phyloP scores from a whole-genome alignment of 1,140 invertebrate species.

The Zaprionus inermis region DNA sequence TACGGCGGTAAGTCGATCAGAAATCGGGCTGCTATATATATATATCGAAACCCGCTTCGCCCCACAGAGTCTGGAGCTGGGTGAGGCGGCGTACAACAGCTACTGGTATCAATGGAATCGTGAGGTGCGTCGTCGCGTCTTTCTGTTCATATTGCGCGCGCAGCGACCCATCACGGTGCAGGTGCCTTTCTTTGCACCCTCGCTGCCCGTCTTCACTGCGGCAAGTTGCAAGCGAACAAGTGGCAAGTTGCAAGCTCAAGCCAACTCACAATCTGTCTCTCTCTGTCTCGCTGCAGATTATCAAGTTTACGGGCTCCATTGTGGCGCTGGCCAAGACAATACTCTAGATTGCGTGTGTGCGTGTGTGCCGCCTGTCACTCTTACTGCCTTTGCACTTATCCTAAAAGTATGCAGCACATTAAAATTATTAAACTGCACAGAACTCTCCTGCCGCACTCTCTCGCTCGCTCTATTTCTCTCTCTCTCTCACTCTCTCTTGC shows the following conservation, averaged over 20 bases:
- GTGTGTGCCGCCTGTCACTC: slow-evolving; percentile 20
- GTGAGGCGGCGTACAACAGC: slow-evolving; percentile 58
- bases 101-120: slow-evolving; percentile 60
- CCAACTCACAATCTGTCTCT: neutral
- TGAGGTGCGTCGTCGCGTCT: slow-evolving; percentile 50
- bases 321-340: slow-evolving; percentile 71
- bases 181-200: slow-evolving; percentile 64
- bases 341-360: slow-evolving; percentile 32
- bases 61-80: slow-evolving; percentile 54
- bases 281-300: slow-evolving; percentile 32
- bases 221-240: slow-evolving; percentile 29
- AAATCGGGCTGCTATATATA: neutral
- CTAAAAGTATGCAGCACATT: slow-evolving; percentile 50
- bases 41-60: neutral
- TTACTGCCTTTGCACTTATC: slow-evolving; percentile 11
- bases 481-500: neutral
- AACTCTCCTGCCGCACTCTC: too few species aligned
- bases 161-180: slow-evolving; percentile 54
- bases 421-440: neutral
- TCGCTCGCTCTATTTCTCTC: neutral
- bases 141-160: slow-evolving; percentile 57
- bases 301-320: slow-evolving; percentile 74
- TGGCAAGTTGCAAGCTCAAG: neutral
- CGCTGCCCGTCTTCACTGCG: slow-evolving; percentile 54
- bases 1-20: slow-evolving; percentile 36